phyloP scores from a whole-genome alignment of 2,888 invertebrate genomes.

The Polydrusus pterygomalis region DNA sequence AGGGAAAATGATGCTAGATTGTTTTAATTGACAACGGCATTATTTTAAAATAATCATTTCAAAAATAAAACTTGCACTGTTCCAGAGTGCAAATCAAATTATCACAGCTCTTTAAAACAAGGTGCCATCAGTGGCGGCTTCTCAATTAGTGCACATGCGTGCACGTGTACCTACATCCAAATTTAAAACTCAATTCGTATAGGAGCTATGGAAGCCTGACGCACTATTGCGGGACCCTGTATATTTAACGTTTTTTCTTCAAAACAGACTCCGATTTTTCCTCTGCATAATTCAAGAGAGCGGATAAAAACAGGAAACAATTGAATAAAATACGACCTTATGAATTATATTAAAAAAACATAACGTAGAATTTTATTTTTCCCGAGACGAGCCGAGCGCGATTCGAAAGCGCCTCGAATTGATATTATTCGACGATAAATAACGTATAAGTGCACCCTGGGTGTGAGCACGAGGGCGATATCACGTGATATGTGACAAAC shows the following conservation, averaged over 20 bases:
- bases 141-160: too few relatives aligned
- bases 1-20: too few relatives aligned
- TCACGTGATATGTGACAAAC: constrained; percentile 49
- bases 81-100: too few relatives aligned
- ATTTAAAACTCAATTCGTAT: too few relatives aligned
- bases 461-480: constrained; percentile 33
- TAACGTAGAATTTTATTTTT: constrained; percentile 53
- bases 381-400: constrained; percentile 44
- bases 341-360: constrained; percentile 56
- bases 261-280: constrained; percentile 10
- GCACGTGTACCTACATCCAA: too few relatives aligned
- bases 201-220: too few relatives aligned
- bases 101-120: too few relatives aligned
- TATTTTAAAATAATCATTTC: too few relatives aligned
- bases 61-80: too few relatives aligned
- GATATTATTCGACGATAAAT: constrained; percentile 56
- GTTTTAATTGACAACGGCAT: too few relatives aligned
- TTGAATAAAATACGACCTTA: constrained; percentile 56
- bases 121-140: too few relatives aligned
- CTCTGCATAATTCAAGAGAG: constrained; percentile 39
- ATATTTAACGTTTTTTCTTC: neutral
- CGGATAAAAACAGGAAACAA: constrained; percentile 34
- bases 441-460: constrained; percentile 51
- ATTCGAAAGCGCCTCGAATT: constrained; percentile 52
- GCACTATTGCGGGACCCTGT: too few relatives aligned